Percentiles rank a stretch among this genome's conserved stretches.
These are phyloP conservation scores for Dromius quadrimaculatus DNA, from an alignment of 2,888 invertebrate genomes.

Conservation along the genomic window DNA sequence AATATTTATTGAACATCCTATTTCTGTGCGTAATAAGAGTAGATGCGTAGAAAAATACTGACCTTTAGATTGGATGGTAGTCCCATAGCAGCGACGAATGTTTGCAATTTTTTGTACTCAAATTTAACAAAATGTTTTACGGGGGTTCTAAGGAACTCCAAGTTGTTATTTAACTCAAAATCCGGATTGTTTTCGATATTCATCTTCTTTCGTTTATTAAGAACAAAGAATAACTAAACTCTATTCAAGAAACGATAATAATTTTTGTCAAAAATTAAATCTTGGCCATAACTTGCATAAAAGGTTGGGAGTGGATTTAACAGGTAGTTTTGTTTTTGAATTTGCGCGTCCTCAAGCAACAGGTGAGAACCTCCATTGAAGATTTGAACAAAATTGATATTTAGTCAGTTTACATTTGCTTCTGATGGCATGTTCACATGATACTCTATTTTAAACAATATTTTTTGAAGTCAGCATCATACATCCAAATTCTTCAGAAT, in stretches of 20 bases:
- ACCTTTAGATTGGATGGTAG: conserved; percentile 29
- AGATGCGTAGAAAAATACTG: too few species aligned
- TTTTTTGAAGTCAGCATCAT: too few species aligned
- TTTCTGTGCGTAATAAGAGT: too few species aligned
- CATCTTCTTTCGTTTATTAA: conserved; percentile 5
- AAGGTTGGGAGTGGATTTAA: neutral
- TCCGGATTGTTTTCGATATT: neutral
- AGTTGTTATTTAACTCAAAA: neutral
- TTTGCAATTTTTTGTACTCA: conserved; percentile 25
- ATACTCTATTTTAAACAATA: neutral
- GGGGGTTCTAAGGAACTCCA: conserved; percentile 10
- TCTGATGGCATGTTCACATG: neutral
- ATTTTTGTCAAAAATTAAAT: neutral
- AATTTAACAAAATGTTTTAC: conserved; percentile 5
- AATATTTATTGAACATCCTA: too few species aligned
- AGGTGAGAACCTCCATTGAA: neutral
- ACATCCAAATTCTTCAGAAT: too few species aligned
- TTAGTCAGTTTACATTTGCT: conserved; percentile 15
- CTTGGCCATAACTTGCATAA: conserved; percentile 17
- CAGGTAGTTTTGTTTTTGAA: neutral
- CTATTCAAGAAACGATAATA: neutral
- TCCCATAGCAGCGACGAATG: conserved; percentile 6
- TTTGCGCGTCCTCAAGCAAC: neutral
- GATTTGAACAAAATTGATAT: neutral
- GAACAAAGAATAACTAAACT: neutral